Evolutionary conservation across 2,113 vertebrate genomes (phyloP).

Genomic region (Collichthys lucidus): DNA sequence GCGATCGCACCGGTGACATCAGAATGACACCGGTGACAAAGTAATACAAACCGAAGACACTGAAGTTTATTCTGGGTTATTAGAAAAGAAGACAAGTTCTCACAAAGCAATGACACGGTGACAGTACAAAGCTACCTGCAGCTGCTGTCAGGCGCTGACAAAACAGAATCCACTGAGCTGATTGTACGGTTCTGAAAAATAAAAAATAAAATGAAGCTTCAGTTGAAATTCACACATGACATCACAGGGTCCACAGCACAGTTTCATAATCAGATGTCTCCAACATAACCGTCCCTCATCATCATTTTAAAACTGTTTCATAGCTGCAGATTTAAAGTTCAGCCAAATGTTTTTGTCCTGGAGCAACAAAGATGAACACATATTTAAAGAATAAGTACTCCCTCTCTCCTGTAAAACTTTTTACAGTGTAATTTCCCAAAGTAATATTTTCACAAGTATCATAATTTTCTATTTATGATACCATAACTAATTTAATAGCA

Average conservation of each 20-base stretch:
- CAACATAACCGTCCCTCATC: neutral
- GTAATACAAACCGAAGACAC: conserved; percentile 39
- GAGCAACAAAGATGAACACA: neutral
- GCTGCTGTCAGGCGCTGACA: conserved; percentile 18
- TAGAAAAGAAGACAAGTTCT: conserved; percentile 44
- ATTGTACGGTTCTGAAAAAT: no score
- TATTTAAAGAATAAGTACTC: neutral
- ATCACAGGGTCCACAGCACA: no score
- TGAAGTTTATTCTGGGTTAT: conserved; percentile 49
- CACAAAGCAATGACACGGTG: conserved; percentile 34
- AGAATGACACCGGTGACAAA: conserved; percentile 54
- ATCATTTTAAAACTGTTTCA: neutral
- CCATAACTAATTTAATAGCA: neutral
- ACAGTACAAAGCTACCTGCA: conserved; percentile 34
- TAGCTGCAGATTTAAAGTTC: no score
- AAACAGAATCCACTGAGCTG: neutral
- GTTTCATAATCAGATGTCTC: neutral
- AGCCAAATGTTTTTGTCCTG: neutral
- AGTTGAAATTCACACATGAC: no score
- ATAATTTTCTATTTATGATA: neutral
- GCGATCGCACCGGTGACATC: conserved; percentile 40
- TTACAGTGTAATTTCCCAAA: neutral
- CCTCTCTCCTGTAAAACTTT: neutral
- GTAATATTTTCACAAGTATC: neutral
- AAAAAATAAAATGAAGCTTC: no score